Conservation (phyloP, 1,140 invertebrate species). For the Copidosoma floridanum region DNA sequence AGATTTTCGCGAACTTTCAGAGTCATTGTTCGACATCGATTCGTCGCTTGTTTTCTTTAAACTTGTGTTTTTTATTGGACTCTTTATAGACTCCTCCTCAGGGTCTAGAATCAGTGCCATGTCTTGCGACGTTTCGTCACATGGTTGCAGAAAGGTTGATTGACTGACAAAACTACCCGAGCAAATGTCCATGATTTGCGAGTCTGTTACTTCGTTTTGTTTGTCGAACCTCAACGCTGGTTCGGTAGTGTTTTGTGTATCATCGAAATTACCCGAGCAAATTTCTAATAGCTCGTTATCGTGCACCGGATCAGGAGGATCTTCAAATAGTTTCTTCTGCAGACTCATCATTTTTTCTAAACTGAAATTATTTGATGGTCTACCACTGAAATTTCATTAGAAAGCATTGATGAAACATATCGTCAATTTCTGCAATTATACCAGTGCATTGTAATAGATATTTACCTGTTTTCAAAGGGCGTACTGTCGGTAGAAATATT, state of each 20-base stretch:
- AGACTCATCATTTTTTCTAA: slow-evolving; percentile 38
- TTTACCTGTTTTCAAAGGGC: slow-evolving; percentile 20
- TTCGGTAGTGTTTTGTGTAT: slow-evolving; percentile 21
- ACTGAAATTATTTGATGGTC: slow-evolving; percentile 25
- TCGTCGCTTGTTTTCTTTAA: slow-evolving; percentile 12
- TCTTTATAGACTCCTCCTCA: slow-evolving; percentile 23
- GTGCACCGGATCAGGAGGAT: slow-evolving; percentile 40
- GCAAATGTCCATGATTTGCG: slow-evolving; percentile 40
- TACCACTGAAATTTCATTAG: background rate
- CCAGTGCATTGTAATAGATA: no score
- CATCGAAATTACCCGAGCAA: slow-evolving; percentile 57
- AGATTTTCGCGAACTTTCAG: slow-evolving; percentile 4
- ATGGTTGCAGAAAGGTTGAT: slow-evolving; percentile 17
- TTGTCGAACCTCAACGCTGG: background rate
- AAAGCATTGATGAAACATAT: no score
- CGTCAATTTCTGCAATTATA: background rate
- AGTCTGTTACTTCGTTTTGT: slow-evolving; percentile 20
- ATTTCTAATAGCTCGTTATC: slow-evolving; percentile 57
- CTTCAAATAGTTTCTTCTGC: slow-evolving; percentile 49
- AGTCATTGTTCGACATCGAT: slow-evolving; percentile 20
- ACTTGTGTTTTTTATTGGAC: background rate
- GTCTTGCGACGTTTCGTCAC: slow-evolving; percentile 37
- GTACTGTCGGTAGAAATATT: slow-evolving; percentile 20
- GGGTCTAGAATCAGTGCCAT: slow-evolving; percentile 36
- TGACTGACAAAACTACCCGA: slow-evolving; percentile 38